Conservation (phyloP, 2,113 vertebrate genomes). For the Malaclemys terrapin region DNA sequence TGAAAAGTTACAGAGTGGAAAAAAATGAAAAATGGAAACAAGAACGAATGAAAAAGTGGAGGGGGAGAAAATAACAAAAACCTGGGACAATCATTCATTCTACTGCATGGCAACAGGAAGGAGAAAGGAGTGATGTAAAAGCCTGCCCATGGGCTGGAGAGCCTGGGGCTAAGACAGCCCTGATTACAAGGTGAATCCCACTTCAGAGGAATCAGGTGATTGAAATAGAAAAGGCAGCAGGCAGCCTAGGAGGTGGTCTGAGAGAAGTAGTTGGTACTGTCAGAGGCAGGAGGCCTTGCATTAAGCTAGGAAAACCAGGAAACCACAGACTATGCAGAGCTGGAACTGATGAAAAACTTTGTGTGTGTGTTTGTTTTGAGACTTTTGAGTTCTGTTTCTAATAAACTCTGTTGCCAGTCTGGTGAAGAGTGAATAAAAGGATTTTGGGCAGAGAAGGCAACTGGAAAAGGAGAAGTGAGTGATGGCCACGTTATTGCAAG, state of each 20-base stretch:
- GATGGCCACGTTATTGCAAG: neutral
- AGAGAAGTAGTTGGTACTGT: neutral
- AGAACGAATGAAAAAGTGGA: neutral
- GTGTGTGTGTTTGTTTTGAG: neutral
- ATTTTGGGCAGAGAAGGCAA: neutral
- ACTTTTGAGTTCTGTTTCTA: neutral
- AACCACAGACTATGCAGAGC: neutral
- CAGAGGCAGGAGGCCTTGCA: neutral
- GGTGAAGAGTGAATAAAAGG: neutral
- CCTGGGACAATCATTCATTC: neutral
- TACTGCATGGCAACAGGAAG: neutral
- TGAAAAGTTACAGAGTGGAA: neutral
- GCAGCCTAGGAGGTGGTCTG: neutral
- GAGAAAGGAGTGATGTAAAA: neutral
- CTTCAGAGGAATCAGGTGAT: neutral
- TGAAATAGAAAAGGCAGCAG: neutral
- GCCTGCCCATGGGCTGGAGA: neutral
- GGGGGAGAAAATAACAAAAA: neutral
- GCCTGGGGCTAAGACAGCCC: neutral
- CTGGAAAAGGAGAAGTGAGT: neutral
- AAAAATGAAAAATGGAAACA: neutral
- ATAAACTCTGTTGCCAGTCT: neutral
- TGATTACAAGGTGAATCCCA: neutral
- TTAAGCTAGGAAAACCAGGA: neutral
- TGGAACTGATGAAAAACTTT: neutral